Evolutionary conservation across 2,113 vertebrate species (phyloP), one percentile per base, ranked within the genome.

Genomic region (Pluvialis apricaria): DNA sequence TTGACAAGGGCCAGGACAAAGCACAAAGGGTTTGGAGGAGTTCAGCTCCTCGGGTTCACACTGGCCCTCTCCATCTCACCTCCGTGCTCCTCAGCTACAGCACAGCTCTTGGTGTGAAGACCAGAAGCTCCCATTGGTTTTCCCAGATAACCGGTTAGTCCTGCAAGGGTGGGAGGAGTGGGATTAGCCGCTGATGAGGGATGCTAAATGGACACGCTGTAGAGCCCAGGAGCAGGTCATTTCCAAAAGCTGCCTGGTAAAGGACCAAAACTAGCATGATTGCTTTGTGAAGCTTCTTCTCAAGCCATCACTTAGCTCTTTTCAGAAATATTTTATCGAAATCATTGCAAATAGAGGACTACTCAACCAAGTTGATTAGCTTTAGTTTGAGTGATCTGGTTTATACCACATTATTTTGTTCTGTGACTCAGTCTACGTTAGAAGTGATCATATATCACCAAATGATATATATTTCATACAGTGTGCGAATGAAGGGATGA

Each of bases 311-410:
- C 19, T 29, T 34, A 14, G 21, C 38, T 61, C 40, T 31, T 36
- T 6, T 10, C 58, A 81, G 73, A 42, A 49, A 20, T n/a, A 3
- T 10, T 68, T 61, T 36, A 6, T 20, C 2, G 3, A 28, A 15
- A 10, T 15, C 24, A 11, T 25, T 0, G 1, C 14, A 26, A 10
- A 20, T 9, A 57, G 34, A 15, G 28, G 9, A 13, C 6, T 24
- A 32, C 15, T 31, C 2, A 6, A 7, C 4, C 1, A 2, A n/a
- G 38, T 2, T 10, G 34, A 17, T 38, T 4, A 42, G 5, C 24
- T 44, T 9, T 14, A n/a, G n/a, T 6, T 4, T 10, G n/a, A 55
- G 61, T 34, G 32, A 12, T 32, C n/a, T 16, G 22, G 1, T 31
- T 18, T 31, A 8, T 13, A 25, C 21, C 45, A 6, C 25, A 0